Percentiles rank a stretch among this genome's conserved stretches.
Evolutionary conservation across 2,797 vertebrate species (phyloP).

Genomic region (Gymnodraco acuticeps): DNA sequence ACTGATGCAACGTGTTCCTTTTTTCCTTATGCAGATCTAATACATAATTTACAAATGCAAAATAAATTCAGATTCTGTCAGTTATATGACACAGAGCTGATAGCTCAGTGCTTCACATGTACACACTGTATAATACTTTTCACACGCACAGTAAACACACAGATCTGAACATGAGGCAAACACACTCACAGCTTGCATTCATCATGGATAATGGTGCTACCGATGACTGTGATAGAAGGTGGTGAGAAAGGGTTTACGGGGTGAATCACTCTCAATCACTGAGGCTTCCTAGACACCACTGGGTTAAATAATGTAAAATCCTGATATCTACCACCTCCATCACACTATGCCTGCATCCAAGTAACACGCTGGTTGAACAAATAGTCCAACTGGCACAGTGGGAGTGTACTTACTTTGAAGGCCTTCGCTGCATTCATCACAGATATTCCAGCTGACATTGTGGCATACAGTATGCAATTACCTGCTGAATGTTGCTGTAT

Average conservation of each 20-base stretch:
- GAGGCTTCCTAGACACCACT: slow-evolving; percentile 41
- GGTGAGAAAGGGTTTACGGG: slow-evolving; percentile 53
- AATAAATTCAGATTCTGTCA: slow-evolving; percentile 24
- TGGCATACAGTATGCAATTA: slow-evolving; percentile 61
- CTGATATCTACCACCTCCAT: slow-evolving; percentile 65
- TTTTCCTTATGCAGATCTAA: slow-evolving; percentile 29
- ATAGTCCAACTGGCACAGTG: slow-evolving; percentile 76
- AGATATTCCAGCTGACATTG: slow-evolving; percentile 63
- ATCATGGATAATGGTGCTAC: slow-evolving; percentile 53
- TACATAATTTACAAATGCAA: slow-evolving; percentile 45
- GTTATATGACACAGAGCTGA: slow-evolving; percentile 13
- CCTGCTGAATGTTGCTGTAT: slow-evolving; percentile 53
- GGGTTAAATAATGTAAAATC: slow-evolving; percentile 57
- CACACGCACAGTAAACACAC: not conserved
- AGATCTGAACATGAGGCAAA: not conserved
- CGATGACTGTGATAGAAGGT: slow-evolving; percentile 50
- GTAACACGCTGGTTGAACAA: slow-evolving; percentile 73
- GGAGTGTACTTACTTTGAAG: slow-evolving; percentile 76
- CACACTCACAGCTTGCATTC: slow-evolving; percentile 36
- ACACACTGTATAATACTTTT: not conserved
- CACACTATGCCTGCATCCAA: slow-evolving; percentile 69
- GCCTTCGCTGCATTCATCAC: slow-evolving; percentile 71
- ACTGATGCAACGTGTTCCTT: slow-evolving; percentile 26
- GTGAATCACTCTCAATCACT: slow-evolving; percentile 66
- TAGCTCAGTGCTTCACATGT: slow-evolving; percentile 17